Evolutionary conservation across 2,797 vertebrate species (phyloP), one percentile per base, ranked within the genome.

Genomic region (Tamandua tetradactyla): DNA sequence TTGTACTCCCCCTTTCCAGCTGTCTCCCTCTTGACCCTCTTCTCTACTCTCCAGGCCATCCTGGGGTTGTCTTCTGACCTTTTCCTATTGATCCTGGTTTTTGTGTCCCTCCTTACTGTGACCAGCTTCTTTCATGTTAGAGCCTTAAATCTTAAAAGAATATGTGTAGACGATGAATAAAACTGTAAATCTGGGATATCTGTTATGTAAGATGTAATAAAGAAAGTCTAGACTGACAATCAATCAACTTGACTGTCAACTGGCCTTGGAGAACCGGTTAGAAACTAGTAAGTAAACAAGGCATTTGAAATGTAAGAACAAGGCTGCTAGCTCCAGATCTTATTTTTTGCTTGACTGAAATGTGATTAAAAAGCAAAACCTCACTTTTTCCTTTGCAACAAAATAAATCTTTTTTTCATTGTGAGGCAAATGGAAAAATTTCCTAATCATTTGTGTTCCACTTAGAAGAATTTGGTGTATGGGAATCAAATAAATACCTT

Each of bases 381-480:
- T n/a, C 7, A 3, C 75, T 57, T 75, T 88, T 71, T 32, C 71
- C 14, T 1, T 37, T 57, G 79, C 47, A 55, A 20, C 0, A 0
- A 59, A 74, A 42, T 23, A 23, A 71, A 59, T n/a, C 69, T 62
- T 32, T 7, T 37, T 86, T 62, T 93, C 57, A 18, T 3, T 40
- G 49, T 1, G n/a, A 75, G 78, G 69, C 89, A 78, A 69, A 94
- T 64, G 68, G 80, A 94, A 69, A 79, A 44, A 20, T 37, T 40
- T 89, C 72, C 87, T 40, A 74, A 37, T 57, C 0, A 0, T 37
- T 1, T 74, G 76, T 0, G 57, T 32, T 35, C 79, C 40, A 57
- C 93, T 88, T 61, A 90, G 90, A 76, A 81, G 78, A 64, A n/a
- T 94, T 76, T 78, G 44, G 93, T 86, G 59, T 74, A 49, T 55